Conservation (phyloP, 2,797 vertebrate genomes). For the Artibeus lituratus region DNA sequence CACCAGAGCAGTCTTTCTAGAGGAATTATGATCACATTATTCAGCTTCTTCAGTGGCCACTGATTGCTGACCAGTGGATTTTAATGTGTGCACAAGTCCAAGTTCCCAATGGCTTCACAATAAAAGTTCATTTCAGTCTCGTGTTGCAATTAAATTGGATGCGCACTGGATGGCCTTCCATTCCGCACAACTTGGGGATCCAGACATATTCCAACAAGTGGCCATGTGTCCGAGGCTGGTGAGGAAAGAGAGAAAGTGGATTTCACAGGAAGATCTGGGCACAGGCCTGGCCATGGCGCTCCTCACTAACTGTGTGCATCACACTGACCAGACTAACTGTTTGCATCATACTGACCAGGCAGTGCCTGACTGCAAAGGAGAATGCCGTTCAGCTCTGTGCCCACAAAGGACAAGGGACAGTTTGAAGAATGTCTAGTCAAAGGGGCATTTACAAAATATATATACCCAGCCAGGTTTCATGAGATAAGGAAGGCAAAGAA, state of each 20-base stretch:
- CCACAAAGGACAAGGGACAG: neutral
- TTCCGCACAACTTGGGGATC: neutral
- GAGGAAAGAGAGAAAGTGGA: neutral
- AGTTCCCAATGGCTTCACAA: neutral
- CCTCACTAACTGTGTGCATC: neutral
- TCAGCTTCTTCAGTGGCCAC: neutral
- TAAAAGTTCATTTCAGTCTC: neutral
- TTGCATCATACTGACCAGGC: neutral
- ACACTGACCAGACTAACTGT: neutral
- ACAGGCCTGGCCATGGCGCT: neutral
- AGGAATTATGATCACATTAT: neutral
- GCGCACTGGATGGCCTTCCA: neutral
- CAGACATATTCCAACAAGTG: neutral
- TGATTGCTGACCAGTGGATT: neutral
- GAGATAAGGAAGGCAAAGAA: neutral
- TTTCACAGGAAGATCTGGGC: neutral
- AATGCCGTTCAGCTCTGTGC: neutral
- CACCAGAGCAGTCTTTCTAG: neutral
- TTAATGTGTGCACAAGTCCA: neutral
- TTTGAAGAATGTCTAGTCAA: neutral
- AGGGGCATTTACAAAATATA: neutral
- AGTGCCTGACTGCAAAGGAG: neutral
- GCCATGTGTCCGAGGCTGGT: neutral
- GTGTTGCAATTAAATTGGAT: neutral
- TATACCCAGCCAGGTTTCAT: neutral